Evolutionary conservation across 2,888 invertebrate species (phyloP), one percentile per base, ranked within the genome.

Genomic region (Aphidius colemani): DNA sequence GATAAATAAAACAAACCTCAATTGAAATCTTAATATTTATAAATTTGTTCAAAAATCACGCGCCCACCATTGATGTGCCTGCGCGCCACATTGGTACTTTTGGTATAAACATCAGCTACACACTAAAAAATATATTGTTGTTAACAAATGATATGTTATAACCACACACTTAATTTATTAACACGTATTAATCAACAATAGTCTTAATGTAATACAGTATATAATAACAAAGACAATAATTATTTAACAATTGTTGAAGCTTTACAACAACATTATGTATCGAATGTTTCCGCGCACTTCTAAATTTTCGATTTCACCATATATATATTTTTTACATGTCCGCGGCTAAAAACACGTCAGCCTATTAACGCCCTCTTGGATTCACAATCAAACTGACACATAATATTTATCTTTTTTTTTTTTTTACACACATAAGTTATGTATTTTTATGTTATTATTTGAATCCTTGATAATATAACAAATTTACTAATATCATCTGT

Each of bases 1-100:
- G 41, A 8, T 63, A 43, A 53, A 56, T 64, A 43, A 57, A 65
- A 67, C 70, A 48, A 67, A 71, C 71, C 69, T 69, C 30, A 63
- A 63, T 63, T 65, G 66, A 59, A 66, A 44, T 56, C 67, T 70
- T 70, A 72, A 75, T 74, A 75, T 74, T 74, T 73, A 30, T 30
- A 75, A 78, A 79, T 78, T 80, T 82, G 83, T 84, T 84, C 82
- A 84, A 84, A n/a, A 84, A 84, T 83, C 83, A 84, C 84, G 84
- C 84, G 84, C 84, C 83, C 83, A 83, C 83, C 83, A 83, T 84
- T 82, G 75, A 78, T 76, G 72, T 82, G 75, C 81, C 71, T 73
- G 73, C 75, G 75, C 72, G 67, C 68, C 69, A 69, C 68, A 68
- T 60, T 65, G 65, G 73, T 72, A 75, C 75, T 71, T 74, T 75